Percentiles rank a stretch among this genome's conserved stretches.
Evolutionary conservation across 2,888 invertebrate species (phyloP).

Genomic region (Eulithis testata): DNA sequence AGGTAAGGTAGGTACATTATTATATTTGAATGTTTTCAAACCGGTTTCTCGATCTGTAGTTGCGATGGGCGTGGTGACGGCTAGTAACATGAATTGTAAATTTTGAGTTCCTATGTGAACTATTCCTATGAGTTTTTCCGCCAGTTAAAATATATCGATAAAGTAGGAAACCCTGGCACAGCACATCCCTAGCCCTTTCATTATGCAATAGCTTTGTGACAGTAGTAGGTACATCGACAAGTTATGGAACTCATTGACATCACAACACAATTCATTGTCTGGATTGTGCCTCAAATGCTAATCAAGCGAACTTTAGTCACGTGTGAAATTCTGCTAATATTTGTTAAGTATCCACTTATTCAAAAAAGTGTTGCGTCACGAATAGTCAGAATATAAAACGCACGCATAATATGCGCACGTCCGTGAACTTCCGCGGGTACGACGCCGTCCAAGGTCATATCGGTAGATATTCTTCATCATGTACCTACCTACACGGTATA

Average conservation of each 20-base stretch:
- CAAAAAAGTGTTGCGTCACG: slow-evolving; percentile 43
- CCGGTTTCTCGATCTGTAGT: slow-evolving; percentile 49
- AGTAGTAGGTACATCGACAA: slow-evolving; percentile 10
- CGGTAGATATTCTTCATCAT: slow-evolving; percentile 55
- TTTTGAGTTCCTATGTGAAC: not conserved
- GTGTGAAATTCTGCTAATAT: slow-evolving; percentile 31
- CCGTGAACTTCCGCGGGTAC: slow-evolving; percentile 81
- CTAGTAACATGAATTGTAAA: slow-evolving; percentile 46
- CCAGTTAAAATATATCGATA: no score
- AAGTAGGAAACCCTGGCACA: no score
- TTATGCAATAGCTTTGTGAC: slow-evolving; percentile 4
- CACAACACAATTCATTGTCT: slow-evolving; percentile 14
- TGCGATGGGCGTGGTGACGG: slow-evolving; percentile 52
- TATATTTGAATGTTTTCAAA: slow-evolving; percentile 39
- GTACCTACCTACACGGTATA: slow-evolving; percentile 51
- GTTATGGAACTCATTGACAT: slow-evolving; percentile 6
- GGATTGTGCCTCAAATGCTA: slow-evolving; percentile 12
- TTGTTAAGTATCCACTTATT: slow-evolving; percentile 26
- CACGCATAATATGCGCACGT: slow-evolving; percentile 52
- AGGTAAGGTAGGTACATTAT: slow-evolving; percentile 14
- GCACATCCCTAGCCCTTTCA: no score
- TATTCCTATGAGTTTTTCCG: no score
- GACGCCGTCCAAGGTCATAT: slow-evolving; percentile 68
- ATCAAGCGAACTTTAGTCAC: slow-evolving; percentile 29
- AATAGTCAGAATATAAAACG: slow-evolving; percentile 35